phyloP scores from a whole-genome alignment of 2,113 vertebrate genomes.

The Butorides virescens region DNA sequence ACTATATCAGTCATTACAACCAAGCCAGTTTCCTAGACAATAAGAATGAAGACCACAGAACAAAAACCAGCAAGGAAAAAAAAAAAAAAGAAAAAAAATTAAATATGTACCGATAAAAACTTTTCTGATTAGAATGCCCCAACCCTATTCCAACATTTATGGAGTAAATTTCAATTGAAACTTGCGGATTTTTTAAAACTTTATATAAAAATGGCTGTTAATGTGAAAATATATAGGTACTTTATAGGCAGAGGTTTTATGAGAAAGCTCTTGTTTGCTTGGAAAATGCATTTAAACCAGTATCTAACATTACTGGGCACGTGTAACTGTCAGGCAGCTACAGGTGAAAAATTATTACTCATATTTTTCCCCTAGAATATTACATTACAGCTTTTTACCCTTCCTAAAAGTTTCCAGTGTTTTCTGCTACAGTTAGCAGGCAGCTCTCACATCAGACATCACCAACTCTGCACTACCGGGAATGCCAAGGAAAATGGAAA shows the following conservation, averaged over 20 bases:
- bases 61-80: background rate
- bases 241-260: background rate
- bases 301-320: background rate
- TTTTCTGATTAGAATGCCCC: background rate
- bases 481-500: slow-evolving; percentile 15
- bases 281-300: background rate
- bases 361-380: background rate
- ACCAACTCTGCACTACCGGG: background rate
- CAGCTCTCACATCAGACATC: background rate
- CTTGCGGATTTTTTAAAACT: background rate
- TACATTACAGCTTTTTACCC: background rate
- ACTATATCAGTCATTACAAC: slow-evolving; percentile 92
- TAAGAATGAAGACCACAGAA: background rate
- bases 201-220: background rate
- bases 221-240: background rate
- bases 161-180: background rate
- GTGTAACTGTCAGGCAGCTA: background rate
- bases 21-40: slow-evolving; percentile 86
- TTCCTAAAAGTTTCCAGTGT: background rate
- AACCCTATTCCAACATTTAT: background rate
- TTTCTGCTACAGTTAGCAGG: background rate
- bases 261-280: background rate
- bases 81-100: background rate
- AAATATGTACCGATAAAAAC: background rate
- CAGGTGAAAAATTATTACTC: background rate